Percentiles rank a stretch among this genome's conserved stretches.
phyloP scores from a whole-genome alignment of 2,888 invertebrate genomes.

The Tricholauxania praeusta region DNA sequence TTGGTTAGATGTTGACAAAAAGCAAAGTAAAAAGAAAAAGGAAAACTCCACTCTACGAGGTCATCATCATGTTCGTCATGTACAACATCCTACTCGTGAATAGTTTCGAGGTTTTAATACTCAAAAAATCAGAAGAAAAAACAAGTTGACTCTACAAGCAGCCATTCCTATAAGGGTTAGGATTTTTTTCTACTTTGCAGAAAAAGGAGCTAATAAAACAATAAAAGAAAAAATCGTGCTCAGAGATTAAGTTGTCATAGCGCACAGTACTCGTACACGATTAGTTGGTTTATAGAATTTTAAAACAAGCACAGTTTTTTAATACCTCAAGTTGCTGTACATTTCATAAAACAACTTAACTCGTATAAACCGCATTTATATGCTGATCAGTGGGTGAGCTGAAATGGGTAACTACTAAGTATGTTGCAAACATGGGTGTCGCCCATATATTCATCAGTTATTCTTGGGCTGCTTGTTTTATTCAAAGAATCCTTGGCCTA shows the following conservation, averaged over 20 bases:
- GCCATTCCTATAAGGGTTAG: conserved; percentile 17
- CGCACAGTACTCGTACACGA: background rate
- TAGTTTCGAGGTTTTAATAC: background rate
- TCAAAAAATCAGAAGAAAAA: too few relatives aligned
- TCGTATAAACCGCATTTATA: too few relatives aligned
- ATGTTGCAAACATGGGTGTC: too few relatives aligned
- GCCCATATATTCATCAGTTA: too few relatives aligned
- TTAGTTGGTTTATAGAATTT: background rate
- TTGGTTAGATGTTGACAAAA: background rate
- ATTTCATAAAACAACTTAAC: too few relatives aligned
- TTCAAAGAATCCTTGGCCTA: too few relatives aligned
- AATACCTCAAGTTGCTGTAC: background rate
- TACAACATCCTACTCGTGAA: conserved; percentile 20
- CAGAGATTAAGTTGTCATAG: conserved; percentile 1
- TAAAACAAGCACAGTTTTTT: background rate
- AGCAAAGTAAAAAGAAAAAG: background rate
- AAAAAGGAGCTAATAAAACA: background rate
- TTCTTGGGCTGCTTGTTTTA: too few relatives aligned
- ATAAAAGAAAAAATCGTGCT: conserved; percentile 1
- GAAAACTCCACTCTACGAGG: conserved; percentile 16
- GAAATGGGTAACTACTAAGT: too few relatives aligned
- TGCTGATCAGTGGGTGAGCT: too few relatives aligned
- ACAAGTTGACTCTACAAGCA: conserved; percentile 7
- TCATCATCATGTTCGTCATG: conserved; percentile 32
- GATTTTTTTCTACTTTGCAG: background rate